phyloP scores from a whole-genome alignment of 1,140 invertebrate species.

The Danaus melanippus region DNA sequence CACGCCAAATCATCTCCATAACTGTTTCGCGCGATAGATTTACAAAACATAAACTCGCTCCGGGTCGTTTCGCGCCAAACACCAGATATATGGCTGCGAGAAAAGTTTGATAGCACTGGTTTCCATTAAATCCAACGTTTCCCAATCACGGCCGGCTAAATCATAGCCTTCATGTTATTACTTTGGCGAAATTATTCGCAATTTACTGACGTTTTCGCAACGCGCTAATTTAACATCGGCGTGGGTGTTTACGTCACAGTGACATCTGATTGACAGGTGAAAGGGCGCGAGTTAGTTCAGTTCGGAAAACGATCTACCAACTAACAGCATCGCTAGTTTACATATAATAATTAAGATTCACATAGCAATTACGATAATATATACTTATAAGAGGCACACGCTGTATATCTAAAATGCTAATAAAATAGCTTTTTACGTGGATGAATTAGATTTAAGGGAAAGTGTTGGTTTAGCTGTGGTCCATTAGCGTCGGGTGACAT shows the following conservation, averaged over 20 bases:
- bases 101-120: constrained; percentile 37
- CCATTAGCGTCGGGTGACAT: constrained; percentile 59
- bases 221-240: constrained; percentile 47
- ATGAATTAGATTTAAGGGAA: constrained; percentile 46
- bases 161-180: constrained; percentile 52
- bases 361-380: too few species aligned
- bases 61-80: constrained; percentile 20
- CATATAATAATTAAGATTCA: too few species aligned
- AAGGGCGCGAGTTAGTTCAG: constrained; percentile 58
- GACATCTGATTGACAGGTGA: constrained; percentile 65
- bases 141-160: constrained; percentile 32
- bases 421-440: constrained; percentile 12
- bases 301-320: constrained; percentile 26
- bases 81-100: constrained; percentile 38
- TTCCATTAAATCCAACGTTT: constrained; percentile 34
- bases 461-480: constrained; percentile 55
- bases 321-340: too few species aligned
- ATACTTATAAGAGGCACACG: constrained; percentile 22
- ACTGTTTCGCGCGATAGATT: constrained; percentile 40
- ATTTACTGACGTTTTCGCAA: constrained; percentile 45
- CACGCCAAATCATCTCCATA: constrained; percentile 42
- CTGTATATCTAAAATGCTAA: constrained; percentile 25
- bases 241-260: constrained; percentile 34
- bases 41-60: too few species aligned
- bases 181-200: constrained; percentile 29